Base-by-base conservation (phyloP, 2,797 vertebrate species). In the Clamator glandarius region DNA sequence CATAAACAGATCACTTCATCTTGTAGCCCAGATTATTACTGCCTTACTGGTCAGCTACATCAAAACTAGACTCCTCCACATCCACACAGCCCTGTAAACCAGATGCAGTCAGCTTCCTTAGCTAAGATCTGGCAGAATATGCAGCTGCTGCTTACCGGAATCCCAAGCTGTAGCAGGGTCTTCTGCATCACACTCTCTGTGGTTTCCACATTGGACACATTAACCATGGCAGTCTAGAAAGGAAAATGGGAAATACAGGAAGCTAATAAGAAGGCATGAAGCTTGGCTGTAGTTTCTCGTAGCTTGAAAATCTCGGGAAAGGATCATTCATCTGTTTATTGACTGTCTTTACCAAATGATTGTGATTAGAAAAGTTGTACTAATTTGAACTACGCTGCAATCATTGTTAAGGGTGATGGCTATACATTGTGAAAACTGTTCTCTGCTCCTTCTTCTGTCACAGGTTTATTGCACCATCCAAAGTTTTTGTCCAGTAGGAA, bases 171-270 rank as follows among this genome's bases (percentile, higher is more conserved):
- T 42, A 97, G 85, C 41, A 97, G 64, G 11, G 96, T 92, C 84
- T 92, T 97, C 92, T 97, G 96, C 61, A 98, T 95, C 68, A 98
- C 96, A 46, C 90, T 95, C 58, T 98, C 97, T 20, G 97, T 95
- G 7, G 97, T 97, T 89, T 98, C 98, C 67, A 90, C 87, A 36
- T 98, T 98, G 78, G 97, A 96, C 73, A 98, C 97, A 1, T 46
- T 95, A 67, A 98, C 91, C 16, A 83, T 39, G 17, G 96, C 72
- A 24, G 85, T 97, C 98, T 98, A 73, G 62, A 69, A 93, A 33
- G 77, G 55, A 87, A 93, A 92, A 73, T 51, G 81, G 64, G 81
- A 9, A 86, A 93, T 3, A 42, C 1, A 72, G 44, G 42, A 68
- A 82, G 55, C 7, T 74, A 58, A n/a, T 23, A 64, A 33, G 50